A percentile compares a stretch with the other conserved stretches of the same genome.
Evolutionary conservation across 2,888 invertebrate genomes (phyloP).

Genomic region (Eristalis intricaria): DNA sequence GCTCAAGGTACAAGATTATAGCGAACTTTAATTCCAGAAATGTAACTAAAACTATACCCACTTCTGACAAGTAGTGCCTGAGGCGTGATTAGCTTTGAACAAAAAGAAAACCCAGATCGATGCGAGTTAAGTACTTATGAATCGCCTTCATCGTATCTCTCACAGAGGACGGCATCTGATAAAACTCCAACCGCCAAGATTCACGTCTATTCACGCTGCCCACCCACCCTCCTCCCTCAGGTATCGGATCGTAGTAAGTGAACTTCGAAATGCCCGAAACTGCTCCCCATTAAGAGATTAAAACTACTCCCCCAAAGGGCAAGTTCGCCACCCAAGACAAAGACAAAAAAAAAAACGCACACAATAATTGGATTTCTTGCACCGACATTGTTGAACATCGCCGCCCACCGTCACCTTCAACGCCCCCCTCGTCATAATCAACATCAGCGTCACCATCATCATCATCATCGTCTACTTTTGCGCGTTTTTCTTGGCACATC

Average conservation of each 20-base stretch:
- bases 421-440: neutral
- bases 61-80: neutral
- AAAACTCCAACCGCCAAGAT: neutral
- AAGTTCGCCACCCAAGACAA: neutral
- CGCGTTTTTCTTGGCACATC: conserved; percentile 32
- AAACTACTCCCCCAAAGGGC: conserved; percentile 31
- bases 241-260: neutral
- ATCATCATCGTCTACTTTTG: conserved; percentile 22
- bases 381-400: conserved; percentile 50
- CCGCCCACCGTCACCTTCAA: neutral
- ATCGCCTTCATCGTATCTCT: neutral
- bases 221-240: neutral
- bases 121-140: neutral
- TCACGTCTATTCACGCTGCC: neutral
- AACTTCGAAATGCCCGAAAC: conserved; percentile 5
- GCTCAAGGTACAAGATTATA: too few relatives aligned
- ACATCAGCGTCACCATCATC: conserved; percentile 26
- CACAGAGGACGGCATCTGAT: neutral
- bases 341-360: conserved; percentile 18
- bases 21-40: too few relatives aligned
- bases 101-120: neutral
- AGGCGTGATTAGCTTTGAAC: neutral
- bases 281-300: conserved; percentile 59
- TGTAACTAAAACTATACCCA: neutral
- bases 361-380: conserved; percentile 68